Conservation (phyloP, 2,888 invertebrate genomes). For the Fissipunctia ypsillon region DNA sequence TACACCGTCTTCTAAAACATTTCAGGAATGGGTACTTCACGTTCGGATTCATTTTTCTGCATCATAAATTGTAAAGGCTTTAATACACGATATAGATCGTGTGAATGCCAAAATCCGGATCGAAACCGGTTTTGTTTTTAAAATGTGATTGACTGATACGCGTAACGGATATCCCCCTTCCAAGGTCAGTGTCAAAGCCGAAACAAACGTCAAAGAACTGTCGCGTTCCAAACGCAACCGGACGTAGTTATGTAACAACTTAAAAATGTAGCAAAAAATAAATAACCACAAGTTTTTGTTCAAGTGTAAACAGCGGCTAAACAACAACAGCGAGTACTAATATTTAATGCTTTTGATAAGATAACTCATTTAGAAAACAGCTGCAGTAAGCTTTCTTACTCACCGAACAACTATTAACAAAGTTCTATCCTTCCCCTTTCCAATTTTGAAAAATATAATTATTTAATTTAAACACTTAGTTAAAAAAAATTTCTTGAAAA, state of each 20-base stretch:
- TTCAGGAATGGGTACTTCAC: background rate
- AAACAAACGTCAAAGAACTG: slow-evolving; percentile 50
- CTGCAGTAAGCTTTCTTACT: background rate
- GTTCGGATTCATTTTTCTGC: background rate
- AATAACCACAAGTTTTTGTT: slow-evolving; percentile 10
- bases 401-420: background rate
- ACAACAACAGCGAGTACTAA: too few species aligned
- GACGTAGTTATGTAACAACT: slow-evolving; percentile 48
- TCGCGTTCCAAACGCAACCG: slow-evolving; percentile 50
- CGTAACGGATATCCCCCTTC: slow-evolving; percentile 64
- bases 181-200: slow-evolving; percentile 67
- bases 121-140: slow-evolving; percentile 48
- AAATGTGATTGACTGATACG: slow-evolving; percentile 43
- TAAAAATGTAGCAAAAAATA: background rate
- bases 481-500: too few species aligned
- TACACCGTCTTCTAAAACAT: background rate
- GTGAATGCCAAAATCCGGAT: slow-evolving; percentile 23
- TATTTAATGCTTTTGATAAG: slow-evolving; percentile 14
- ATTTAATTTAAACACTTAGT: background rate
- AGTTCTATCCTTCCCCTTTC: background rate
- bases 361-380: background rate
- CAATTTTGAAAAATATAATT: background rate
- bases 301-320: background rate
- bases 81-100: background rate
- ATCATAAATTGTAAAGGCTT: slow-evolving; percentile 1